Evolutionary conservation across 2,797 vertebrate species (phyloP).

Genomic region (Artibeus jamaicensis): DNA sequence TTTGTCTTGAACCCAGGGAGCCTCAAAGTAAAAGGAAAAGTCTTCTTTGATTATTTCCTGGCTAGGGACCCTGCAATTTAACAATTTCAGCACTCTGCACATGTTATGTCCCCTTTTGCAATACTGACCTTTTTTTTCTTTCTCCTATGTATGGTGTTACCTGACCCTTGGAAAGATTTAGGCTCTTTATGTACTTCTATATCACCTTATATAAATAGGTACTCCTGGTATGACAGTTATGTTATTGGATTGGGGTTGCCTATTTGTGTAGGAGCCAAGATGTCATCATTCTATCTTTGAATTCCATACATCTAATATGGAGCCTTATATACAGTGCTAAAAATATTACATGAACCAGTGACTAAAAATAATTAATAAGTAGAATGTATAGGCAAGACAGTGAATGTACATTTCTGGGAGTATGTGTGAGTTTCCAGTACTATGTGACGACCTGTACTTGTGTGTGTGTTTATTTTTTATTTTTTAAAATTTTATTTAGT

Average conservation of each 20-base stretch:
- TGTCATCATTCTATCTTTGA: not conserved
- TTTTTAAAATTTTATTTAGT: too few relatives aligned
- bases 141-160: not conserved
- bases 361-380: not conserved
- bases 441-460: not conserved
- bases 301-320: not conserved
- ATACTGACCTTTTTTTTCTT: not conserved
- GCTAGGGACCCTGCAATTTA: not conserved
- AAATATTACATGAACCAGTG: not conserved
- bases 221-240: not conserved
- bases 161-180: not conserved
- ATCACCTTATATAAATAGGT: not conserved
- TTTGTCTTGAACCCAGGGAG: not conserved
- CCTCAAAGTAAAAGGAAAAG: not conserved
- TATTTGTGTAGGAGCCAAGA: not conserved
- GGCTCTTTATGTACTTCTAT: not conserved
- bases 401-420: not conserved
- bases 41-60: not conserved
- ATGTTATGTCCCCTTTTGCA: fast-evolving
- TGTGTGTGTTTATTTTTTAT: not conserved
- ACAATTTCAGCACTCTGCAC: fast-evolving
- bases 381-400: not conserved
- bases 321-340: not conserved
- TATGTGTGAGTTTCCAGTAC: not conserved
- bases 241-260: not conserved